Evolutionary conservation across 2,113 vertebrate genomes (phyloP), one percentile per base, ranked within the genome.

Genomic region (Sander lucioperca): DNA sequence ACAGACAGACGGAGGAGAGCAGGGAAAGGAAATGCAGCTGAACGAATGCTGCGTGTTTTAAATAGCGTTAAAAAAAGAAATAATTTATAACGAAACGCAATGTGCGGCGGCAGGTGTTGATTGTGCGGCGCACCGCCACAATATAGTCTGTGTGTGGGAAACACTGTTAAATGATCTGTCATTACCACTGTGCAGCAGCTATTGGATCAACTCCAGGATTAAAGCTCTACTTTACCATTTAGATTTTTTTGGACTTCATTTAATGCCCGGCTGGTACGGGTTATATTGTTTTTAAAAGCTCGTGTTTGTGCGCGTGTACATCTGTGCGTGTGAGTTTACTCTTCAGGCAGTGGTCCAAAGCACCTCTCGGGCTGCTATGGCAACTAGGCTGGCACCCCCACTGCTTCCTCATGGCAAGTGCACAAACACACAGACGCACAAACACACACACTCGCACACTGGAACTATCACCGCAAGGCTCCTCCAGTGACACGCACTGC

Each of bases 341-440:
- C 85, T 69, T 86, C 84, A 80, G 85, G 88, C 93, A 81, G 91
- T 79, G 91, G 90, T 89, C 89, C 87, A 91, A 77, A 92, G 86
- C 84, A 90, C 83, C 86, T 93, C 90, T 53, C 57, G 13, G 74
- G 93, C 86, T 93, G 91, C 91, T 87, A 92, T 92, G 84, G 90
- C 90, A 93, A 94, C 92, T 27, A 73, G 83, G 77, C 88, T 88
- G 77, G 85, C 91, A 88, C 89, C 85, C 92, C 89, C 80, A 84
- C 84, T 78, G 86, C 77, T 85, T 77, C 84, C 81, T 91, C 74
- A 61, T 82, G 86, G 87, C 86, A 76, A 86, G 85, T 45, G 54
- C 86, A 77, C 64, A 84, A 63, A 85, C 71, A 74, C 79, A 70
- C 80, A 62, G 64, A 36, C 12, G 67, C 43, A 23, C 47, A 67